phyloP scores from a whole-genome alignment of 2,888 invertebrate genomes.

The Plebejus argus region DNA sequence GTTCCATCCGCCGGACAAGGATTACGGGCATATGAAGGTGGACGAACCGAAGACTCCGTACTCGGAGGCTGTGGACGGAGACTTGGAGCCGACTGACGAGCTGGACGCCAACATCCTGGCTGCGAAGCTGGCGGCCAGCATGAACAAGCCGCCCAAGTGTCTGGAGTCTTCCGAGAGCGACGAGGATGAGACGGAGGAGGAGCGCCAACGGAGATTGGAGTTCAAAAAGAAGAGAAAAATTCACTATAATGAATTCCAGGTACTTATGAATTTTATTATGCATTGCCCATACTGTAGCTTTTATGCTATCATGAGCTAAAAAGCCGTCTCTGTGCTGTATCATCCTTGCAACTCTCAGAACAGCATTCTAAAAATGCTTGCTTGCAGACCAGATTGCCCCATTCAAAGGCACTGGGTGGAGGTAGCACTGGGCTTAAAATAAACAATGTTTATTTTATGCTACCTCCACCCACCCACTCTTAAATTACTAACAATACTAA shows the following conservation, averaged over 20 bases:
- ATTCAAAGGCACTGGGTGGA: no score
- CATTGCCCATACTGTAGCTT: neutral
- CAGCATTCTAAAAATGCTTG: no score
- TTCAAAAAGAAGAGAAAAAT: conserved; percentile 97
- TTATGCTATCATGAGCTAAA: no score
- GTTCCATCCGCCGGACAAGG: conserved; percentile 98
- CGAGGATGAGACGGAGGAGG: conserved; percentile 83
- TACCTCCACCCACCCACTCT: no score
- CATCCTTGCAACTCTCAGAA: no score
- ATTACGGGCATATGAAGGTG: conserved; percentile 98
- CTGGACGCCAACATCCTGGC: conserved; percentile 87
- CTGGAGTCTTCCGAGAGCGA: conserved; percentile 77
- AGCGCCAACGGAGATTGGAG: conserved; percentile 84
- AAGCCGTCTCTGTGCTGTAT: no score
- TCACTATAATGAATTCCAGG: conserved; percentile 97
- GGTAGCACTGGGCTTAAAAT: no score
- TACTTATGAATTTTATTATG: conserved; percentile 38
- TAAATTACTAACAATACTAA: no score
- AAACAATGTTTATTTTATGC: no score
- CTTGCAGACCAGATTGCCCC: no score
- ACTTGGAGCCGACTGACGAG: conserved; percentile 80
- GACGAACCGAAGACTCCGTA: conserved; percentile 98
- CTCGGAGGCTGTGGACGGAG: conserved; percentile 82
- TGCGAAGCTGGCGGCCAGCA: conserved; percentile 83
- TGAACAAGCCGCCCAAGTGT: conserved; percentile 75